Conservation (phyloP, 1,140 invertebrate genomes). For the Heterodera schachtii region DNA sequence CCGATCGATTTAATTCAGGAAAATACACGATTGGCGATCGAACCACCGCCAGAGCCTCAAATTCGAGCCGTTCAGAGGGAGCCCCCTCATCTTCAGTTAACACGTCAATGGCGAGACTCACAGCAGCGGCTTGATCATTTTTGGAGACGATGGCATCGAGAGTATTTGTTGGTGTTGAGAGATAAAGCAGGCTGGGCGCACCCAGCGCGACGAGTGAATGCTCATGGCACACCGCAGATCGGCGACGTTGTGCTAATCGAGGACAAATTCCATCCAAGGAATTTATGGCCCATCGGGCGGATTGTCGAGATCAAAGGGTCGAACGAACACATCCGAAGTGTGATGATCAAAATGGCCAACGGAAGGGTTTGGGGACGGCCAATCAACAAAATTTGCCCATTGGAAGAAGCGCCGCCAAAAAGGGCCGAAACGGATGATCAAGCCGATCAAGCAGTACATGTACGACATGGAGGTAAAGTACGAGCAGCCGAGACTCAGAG, state of each 20-base stretch:
- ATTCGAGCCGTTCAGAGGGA: neutral
- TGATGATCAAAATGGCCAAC: neutral
- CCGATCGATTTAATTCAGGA: constrained; percentile 11
- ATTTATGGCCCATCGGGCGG: too few relatives aligned
- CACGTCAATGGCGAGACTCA: neutral
- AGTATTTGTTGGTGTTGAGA: neutral
- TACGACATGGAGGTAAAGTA: too few relatives aligned
- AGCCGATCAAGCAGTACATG: too few relatives aligned
- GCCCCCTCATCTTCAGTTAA: neutral
- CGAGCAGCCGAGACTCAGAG: too few relatives aligned
- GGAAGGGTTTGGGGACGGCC: neutral
- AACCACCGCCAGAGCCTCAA: neutral
- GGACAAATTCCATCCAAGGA: too few relatives aligned
- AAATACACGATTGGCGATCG: neutral
- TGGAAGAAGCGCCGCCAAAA: neutral
- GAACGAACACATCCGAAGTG: neutral
- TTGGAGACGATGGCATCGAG: neutral
- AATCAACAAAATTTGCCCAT: neutral
- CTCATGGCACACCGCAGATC: neutral
- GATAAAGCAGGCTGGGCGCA: constrained; percentile 3
- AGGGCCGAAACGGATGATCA: too few relatives aligned
- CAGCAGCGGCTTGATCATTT: neutral
- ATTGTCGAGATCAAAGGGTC: neutral
- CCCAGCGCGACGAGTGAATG: neutral
- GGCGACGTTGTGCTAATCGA: constrained; percentile 7